A percentile compares a stretch with the other conserved stretches of the same genome.
Conservation (phyloP, 2,888 invertebrate species). For the Xylota sylvarum region DNA sequence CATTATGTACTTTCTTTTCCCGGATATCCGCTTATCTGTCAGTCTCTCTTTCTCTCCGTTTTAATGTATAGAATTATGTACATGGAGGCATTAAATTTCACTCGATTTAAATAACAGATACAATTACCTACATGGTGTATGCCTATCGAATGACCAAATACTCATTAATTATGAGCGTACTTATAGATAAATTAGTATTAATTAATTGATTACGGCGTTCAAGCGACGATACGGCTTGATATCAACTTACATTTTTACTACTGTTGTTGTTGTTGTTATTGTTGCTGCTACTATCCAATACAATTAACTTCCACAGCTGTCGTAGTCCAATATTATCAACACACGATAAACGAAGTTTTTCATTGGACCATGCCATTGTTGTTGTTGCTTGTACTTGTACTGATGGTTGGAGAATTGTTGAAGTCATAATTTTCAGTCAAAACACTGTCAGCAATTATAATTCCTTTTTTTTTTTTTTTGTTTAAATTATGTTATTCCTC, state of each 20-base stretch:
- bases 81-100: neutral
- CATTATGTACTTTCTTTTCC: conserved; percentile 42
- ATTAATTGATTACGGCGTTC: neutral
- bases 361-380: conserved; percentile 84
- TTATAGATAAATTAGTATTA: conserved; percentile 31
- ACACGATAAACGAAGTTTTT: conserved; percentile 84
- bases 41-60: neutral
- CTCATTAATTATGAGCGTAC: neutral
- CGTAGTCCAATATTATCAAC: conserved; percentile 84
- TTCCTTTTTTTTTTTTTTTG: conserved; percentile 22
- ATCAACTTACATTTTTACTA: conserved; percentile 64
- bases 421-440: conserved; percentile 83
- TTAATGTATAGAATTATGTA: neutral
- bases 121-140: neutral
- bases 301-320: conserved; percentile 84
- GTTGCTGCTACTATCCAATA: conserved; percentile 81
- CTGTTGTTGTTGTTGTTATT: conserved; percentile 51
- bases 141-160: neutral
- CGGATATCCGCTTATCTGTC: conserved; percentile 5
- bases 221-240: neutral
- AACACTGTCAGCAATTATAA: conserved; percentile 46
- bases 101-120: neutral
- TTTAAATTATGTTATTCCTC: conserved; percentile 33
- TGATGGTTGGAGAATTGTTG: conserved; percentile 83
- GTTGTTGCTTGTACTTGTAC: conserved; percentile 78